Percentiles rank a stretch among this genome's conserved stretches.
Conservation (phyloP, 2,113 vertebrate species). For the Hippoglossus stenolepis region DNA sequence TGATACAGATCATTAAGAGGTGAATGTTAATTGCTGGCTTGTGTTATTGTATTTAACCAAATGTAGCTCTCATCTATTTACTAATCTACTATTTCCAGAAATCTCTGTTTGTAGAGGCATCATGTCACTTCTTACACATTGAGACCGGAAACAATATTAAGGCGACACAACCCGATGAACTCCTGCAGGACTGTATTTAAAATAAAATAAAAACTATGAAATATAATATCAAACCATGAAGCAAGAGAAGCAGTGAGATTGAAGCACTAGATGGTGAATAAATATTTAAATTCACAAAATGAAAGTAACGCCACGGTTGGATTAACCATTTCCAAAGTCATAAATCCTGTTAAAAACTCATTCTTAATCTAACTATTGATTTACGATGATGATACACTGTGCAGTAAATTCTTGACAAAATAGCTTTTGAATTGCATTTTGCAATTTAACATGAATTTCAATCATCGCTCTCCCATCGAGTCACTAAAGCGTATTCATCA, state of each 20-base stretch:
- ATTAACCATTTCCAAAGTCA: slow-evolving; percentile 19
- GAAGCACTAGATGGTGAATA: neutral
- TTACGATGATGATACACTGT: slow-evolving; percentile 18
- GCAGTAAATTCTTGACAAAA: slow-evolving; percentile 41
- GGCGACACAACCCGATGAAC: neutral
- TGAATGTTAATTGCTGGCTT: no score
- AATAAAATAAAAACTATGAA: neutral
- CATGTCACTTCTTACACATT: neutral
- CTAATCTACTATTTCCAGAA: no score
- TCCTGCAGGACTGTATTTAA: neutral
- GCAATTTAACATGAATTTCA: slow-evolving; percentile 58
- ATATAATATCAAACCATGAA: slow-evolving; percentile 1
- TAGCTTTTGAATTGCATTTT: slow-evolving; percentile 48
- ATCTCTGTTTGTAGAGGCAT: no score
- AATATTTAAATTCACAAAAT: slow-evolving; percentile 10
- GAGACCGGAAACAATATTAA: neutral
- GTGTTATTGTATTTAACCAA: no score
- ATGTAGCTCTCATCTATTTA: no score
- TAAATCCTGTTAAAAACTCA: slow-evolving; percentile 35
- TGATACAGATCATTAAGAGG: no score
- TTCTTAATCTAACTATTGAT: slow-evolving; percentile 40
- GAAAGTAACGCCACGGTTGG: neutral
- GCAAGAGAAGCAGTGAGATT: neutral
- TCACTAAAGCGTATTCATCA: slow-evolving; percentile 57
- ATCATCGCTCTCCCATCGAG: slow-evolving; percentile 42